A percentile compares a stretch with the other conserved stretches of the same genome.
These are phyloP conservation scores for Spea multiplicata DNA, from an alignment of 2,113 vertebrate species.

Conservation along the genomic window DNA sequence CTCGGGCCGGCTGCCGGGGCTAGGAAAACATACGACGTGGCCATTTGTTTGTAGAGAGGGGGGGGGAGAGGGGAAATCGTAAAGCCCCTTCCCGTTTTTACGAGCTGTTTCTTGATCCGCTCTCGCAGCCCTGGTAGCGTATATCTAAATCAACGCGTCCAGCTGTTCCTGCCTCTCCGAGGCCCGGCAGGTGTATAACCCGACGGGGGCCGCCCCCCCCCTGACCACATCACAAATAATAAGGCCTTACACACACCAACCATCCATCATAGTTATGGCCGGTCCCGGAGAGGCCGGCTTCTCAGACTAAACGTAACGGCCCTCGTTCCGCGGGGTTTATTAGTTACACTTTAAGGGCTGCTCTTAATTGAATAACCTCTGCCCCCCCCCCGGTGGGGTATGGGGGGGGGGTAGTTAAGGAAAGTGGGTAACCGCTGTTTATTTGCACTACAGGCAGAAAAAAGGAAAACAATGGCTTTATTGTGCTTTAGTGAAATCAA, in stretches of 20 bases:
- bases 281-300: slow-evolving; percentile 69
- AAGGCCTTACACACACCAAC: slow-evolving; percentile 87
- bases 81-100: slow-evolving; percentile 87
- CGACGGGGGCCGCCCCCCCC: slow-evolving; percentile 76
- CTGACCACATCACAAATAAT: slow-evolving; percentile 95
- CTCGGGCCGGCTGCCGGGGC: slow-evolving; percentile 75
- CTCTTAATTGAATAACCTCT: slow-evolving; percentile 74
- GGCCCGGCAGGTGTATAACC: slow-evolving; percentile 94
- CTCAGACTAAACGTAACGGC: slow-evolving; percentile 61
- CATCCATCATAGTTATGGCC: slow-evolving; percentile 92
- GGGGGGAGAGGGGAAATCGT: slow-evolving; percentile 64
- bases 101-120: slow-evolving; percentile 95
- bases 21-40: slow-evolving; percentile 95
- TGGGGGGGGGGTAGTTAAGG: slow-evolving; percentile 6
- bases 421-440: slow-evolving; percentile 62
- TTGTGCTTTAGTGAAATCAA: slow-evolving; percentile 80
- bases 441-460: slow-evolving; percentile 65
- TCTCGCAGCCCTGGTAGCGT: slow-evolving; percentile 86
- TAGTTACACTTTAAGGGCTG: slow-evolving; percentile 64
- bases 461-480: slow-evolving; percentile 79
- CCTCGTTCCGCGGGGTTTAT: slow-evolving; percentile 60
- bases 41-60: slow-evolving; percentile 89
- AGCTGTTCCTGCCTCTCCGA: slow-evolving; percentile 92
- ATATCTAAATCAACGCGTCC: slow-evolving; percentile 92
- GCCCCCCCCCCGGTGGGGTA: slow-evolving; percentile 51